Conservation (phyloP, 2,797 vertebrate species). For the Urocyon cinereoargenteus region DNA sequence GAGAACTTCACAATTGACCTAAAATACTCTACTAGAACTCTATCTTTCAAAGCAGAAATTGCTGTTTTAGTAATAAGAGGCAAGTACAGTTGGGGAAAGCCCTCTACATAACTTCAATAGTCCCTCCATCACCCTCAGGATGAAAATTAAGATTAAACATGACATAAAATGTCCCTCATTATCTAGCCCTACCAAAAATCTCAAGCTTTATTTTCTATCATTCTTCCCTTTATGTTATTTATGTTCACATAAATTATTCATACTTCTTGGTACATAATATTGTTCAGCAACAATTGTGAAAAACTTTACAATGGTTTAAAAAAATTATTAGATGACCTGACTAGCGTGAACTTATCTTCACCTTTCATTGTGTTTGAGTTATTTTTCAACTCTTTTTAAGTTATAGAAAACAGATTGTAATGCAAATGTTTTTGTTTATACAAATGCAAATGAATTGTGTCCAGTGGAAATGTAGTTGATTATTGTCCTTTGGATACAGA, state of each 20-base stretch:
- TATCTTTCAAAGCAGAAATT: background rate
- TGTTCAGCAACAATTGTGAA: background rate
- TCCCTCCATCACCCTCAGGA: background rate
- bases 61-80: background rate
- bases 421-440: background rate
- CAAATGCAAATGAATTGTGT: conserved; percentile 9
- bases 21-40: background rate
- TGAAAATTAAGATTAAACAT: background rate
- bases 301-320: background rate
- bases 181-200: background rate
- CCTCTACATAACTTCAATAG: background rate
- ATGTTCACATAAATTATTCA: background rate
- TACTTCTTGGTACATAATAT: background rate
- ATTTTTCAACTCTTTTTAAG: background rate
- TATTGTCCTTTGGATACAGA: background rate
- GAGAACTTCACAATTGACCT: background rate
- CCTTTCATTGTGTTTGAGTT: background rate
- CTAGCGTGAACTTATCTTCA: background rate
- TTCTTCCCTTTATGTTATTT: background rate
- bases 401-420: background rate
- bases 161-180: background rate
- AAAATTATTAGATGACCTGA: too few relatives aligned
- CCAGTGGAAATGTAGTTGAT: background rate
- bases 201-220: background rate
- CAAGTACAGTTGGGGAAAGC: background rate